A percentile compares a stretch with the other conserved stretches of the same genome.
phyloP scores from a whole-genome alignment of 1,140 invertebrate genomes.

The Apocrypta bakeri region DNA sequence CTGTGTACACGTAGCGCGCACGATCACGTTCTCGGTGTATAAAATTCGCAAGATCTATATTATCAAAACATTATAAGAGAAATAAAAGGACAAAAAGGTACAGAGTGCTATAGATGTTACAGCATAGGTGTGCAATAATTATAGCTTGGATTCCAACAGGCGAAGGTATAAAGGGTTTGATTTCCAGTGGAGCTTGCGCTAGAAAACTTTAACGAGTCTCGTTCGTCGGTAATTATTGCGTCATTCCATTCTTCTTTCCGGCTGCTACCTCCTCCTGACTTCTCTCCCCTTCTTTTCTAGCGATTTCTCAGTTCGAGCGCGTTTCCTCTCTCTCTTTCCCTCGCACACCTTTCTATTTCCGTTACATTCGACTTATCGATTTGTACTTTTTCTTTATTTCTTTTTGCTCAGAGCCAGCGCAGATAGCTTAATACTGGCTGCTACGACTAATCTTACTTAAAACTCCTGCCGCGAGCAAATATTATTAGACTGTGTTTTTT shows the following conservation, averaged over 20 bases:
- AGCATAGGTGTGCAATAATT: conserved; percentile 26
- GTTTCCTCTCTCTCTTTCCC: conserved; percentile 2
- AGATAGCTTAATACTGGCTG: conserved; percentile 33
- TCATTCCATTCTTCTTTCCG: conserved; percentile 43
- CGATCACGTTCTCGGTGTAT: too few species aligned
- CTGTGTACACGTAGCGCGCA: too few species aligned
- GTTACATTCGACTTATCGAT: conserved; percentile 46
- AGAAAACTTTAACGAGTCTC: conserved; percentile 47
- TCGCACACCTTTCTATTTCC: conserved; percentile 29
- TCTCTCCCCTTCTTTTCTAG: conserved; percentile 12
- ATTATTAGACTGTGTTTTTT: conserved; percentile 29
- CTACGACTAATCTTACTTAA: conserved; percentile 38
- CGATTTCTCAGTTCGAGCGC: conserved; percentile 5
- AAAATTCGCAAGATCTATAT: neutral
- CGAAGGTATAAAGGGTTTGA: conserved; percentile 33
- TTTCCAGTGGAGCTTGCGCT: conserved; percentile 37
- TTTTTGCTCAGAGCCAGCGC: neutral
- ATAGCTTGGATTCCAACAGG: conserved; percentile 21
- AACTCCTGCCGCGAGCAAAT: neutral
- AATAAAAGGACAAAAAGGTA: neutral
- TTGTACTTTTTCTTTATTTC: conserved; percentile 36
- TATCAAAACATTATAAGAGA: neutral
- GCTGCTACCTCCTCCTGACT: neutral
- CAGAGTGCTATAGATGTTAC: neutral
- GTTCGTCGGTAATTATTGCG: conserved; percentile 49